Percentiles rank a stretch among this genome's conserved stretches.
Evolutionary conservation across 2,113 vertebrate genomes (phyloP).

Genomic region (Cyphomyrus plagiostoma): DNA sequence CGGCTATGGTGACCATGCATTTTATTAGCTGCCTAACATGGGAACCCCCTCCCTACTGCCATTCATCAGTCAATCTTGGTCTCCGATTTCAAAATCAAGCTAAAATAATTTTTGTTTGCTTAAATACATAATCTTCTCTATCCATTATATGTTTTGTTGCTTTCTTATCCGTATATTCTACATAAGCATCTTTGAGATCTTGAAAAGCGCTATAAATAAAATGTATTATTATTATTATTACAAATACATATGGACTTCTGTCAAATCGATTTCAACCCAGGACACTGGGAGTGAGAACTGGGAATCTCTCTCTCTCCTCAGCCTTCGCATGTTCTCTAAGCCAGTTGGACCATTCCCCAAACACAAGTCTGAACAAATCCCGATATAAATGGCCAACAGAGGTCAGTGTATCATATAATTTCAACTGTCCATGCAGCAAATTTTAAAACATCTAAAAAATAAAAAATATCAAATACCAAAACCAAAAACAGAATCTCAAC

Average conservation of each 20-base stretch:
- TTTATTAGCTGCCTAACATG: not conserved
- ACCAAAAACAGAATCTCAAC: not conserved
- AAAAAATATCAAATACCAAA: not conserved
- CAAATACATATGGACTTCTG: not conserved
- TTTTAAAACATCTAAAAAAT: not conserved
- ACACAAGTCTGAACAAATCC: constrained; percentile 12
- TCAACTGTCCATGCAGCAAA: not conserved
- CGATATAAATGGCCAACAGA: not conserved
- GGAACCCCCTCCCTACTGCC: not conserved
- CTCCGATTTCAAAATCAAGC: not conserved
- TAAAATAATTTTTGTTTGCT: not conserved
- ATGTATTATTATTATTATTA: not conserved
- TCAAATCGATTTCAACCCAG: not conserved
- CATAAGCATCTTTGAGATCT: not conserved
- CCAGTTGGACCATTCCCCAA: not conserved
- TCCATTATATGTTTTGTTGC: not conserved
- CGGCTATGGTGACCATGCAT: not conserved
- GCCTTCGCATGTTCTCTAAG: not conserved
- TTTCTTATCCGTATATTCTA: not conserved
- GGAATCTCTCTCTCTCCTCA: not conserved
- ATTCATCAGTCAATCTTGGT: not conserved
- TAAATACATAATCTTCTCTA: not conserved
- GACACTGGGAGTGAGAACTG: not conserved
- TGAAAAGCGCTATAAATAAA: not conserved
- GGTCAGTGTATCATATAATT: not conserved